Base-by-base conservation (phyloP, 2,797 vertebrate genomes). In the Catamblyrhynchus diadema region DNA sequence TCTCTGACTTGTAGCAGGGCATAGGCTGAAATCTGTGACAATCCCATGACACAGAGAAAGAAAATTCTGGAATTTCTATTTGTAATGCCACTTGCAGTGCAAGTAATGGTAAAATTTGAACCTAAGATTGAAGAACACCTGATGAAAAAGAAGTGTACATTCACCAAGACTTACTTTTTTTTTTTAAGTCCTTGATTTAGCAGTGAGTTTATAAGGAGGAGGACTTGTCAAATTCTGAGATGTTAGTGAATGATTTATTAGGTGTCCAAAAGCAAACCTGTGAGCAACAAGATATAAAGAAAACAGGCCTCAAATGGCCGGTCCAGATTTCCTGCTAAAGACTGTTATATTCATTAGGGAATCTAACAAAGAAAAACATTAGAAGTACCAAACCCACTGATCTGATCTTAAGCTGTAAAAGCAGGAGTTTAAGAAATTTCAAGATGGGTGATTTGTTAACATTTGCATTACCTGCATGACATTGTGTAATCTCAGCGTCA, bases 281-380 rank as follows among this genome's bases (percentile, higher is more conserved):
- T 93, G 85, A 96, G 92, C 79, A 69, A 96, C 82, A 95, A 97
- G 95, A 96, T 94, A 94, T 97, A 98, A 98, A 96, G 97, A 97
- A 98, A 98, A 97, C 98, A 98, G 97, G 65, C 95, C 95, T 97
- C 88, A 97, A 97, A 98, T 97, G 91, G 95, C 97, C 83, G 32
- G 83, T 96, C 97, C 97, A 98, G 98, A 97, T 97, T 98, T 98
- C 97, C 97, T 98, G 96, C 82, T 95, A 95, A 97, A 98, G 97
- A 96, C 98, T 98, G 97, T 92, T 98, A 97, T 96, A 98, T 98
- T 97, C 98, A 98, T 98, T 97, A 98, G 81, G 74, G 86, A 95
- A 94, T 95, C 75, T 88, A 95, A 96, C 94, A 96, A 97, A 97
- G 93, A 80, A 94, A 97, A 97, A 96, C 91, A 96, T 80, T 95